Evolutionary conservation across 2,888 invertebrate genomes (phyloP), one percentile per base, ranked within the genome.

Genomic region (Tachina grossa): DNA sequence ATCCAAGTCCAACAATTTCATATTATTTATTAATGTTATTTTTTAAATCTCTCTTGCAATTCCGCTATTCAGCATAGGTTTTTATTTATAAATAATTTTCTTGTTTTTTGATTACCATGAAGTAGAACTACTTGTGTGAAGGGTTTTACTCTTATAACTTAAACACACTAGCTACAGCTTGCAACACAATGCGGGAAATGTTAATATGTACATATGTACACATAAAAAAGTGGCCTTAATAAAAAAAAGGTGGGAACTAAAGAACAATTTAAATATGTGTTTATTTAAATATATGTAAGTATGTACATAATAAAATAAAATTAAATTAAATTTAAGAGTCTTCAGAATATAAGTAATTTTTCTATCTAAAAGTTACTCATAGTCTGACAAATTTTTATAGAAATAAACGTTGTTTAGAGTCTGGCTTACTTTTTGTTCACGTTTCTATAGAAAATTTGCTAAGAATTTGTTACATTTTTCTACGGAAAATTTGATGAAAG

Each of bases 31-130:
- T 11, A 61, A 4, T 61, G 10, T 5, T 16, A 11, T 55, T 47
- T 10, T 31, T 47, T 31, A 3, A 22, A 14, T 41, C 1, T 49
- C 39, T 39, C 16, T 41, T 6, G 14, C 5, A 22, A 13, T 65
- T 1, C 22, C 1, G 19, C 3, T 14, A 47, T 47, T 65, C 9
- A 47, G 9, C 19, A 22, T 47, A 1, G 9, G 3, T 47, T 65
- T 65, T 65, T 22, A 65, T 65, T 65, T 65, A 41, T 22, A 14
- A 22, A 41, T 53, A 41, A 53, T 53, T 68, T 53, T 16, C n/a
- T 13, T 4, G 10, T 11, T 68, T 11, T 16, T 53, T 69, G 51
- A 53, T 53, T 41, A 53, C 53, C 16, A 69, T 69, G 14, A 69
- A 69, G 53, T 53, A 6, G 53, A 4, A 53, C 19, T 43, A 69